phyloP scores from a whole-genome alignment of 37 sponge, comb jelly and placozoan species.

The Hexactinellida sp. region DNA sequence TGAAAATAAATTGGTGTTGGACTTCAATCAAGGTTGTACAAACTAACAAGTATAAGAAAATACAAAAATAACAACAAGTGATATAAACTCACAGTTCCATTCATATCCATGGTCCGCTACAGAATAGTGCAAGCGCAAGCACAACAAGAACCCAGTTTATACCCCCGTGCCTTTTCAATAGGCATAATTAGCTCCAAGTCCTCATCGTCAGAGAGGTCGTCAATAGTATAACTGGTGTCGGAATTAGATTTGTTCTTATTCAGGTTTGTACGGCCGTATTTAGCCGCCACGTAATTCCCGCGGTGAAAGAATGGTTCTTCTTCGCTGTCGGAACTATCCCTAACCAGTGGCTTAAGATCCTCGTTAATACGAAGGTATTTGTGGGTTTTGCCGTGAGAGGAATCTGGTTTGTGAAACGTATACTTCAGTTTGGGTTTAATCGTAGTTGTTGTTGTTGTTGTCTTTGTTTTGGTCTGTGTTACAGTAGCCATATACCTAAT shows the following conservation, averaged over 20 bases:
- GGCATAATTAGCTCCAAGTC: neutral
- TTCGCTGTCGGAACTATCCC: neutral
- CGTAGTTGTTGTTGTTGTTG: neutral
- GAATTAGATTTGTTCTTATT: neutral
- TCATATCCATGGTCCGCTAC: neutral
- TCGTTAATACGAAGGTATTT: neutral
- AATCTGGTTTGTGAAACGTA: neutral
- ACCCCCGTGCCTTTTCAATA: neutral
- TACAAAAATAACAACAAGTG: neutral
- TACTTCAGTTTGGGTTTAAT: neutral
- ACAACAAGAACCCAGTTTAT: neutral
- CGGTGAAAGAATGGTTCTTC: slow-evolving; percentile 8
- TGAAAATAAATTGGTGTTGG: too few relatives aligned
- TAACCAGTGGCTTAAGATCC: neutral
- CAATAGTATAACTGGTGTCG: neutral
- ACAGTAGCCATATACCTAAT: neutral
- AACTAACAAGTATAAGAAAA: neutral
- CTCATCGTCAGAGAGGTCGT: neutral
- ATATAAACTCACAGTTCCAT: neutral
- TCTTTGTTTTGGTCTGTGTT: neutral
- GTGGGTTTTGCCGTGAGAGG: neutral
- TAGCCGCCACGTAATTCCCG: neutral
- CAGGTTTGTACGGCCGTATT: neutral
- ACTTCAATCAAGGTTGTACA: too few relatives aligned
- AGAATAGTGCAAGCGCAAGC: neutral